Base-by-base conservation (phyloP, 2,888 invertebrate species). In the Aspidiotus destructor region DNA sequence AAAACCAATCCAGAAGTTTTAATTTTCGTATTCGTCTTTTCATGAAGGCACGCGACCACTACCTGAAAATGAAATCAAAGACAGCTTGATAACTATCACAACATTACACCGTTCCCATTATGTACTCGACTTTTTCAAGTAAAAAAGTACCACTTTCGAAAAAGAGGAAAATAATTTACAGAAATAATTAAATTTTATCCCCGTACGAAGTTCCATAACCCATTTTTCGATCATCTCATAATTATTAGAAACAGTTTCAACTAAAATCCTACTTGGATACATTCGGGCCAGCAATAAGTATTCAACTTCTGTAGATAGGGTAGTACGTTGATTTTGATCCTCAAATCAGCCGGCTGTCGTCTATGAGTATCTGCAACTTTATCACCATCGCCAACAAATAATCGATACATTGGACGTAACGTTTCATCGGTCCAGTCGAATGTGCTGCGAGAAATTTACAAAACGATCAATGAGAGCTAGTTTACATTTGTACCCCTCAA, bases 1-100 rank as follows among this genome's bases (percentile, higher is more conserved):
- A 67, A 67, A 67, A 60, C 44, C 48, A 67, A 52, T 8, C 67
- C 67, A 11, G 67, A 67, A n/a, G 60, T 15, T 67, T 60, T 67
- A 11, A 67, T 58, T 13, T 58, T 58, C 7, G 67, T 28, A 15
- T 67, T 67, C 2, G 67, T 58, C 48, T 58, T 58, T 40, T 60
- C 67, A 52, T 58, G 55, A 10, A 67, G 40, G 41, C 67, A 67
- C 15, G 48, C 58, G 41, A 67, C 58, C 28, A 67, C 67, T 8
- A 67, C 67, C 67, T 67, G 16, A 11, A 44, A 61, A 61, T 41
- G n/a, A 15, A 8, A 55, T 44, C 16, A 9, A 55, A 40, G 42
- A 64, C 41, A n/a, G 8, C 17, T 13, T 10, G 58, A 28, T 40
- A 58, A 58, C 2, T 6, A 40, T 16, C 2, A 10, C 58, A 58